phyloP scores from a whole-genome alignment of 2,888 invertebrate species.

The Nineta flava region DNA sequence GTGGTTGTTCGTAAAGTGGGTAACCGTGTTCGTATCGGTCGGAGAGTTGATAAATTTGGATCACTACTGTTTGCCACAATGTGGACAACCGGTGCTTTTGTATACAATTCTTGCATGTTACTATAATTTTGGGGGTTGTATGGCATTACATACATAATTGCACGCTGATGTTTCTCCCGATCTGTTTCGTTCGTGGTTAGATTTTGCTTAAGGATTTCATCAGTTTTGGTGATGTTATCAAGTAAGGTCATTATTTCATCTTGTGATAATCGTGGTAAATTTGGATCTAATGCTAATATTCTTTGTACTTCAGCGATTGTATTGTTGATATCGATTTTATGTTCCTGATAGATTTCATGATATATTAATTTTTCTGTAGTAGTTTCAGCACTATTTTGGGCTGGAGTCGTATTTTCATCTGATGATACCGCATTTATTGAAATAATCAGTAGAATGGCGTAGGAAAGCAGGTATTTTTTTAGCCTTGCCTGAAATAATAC shows the following conservation, averaged over 20 bases:
- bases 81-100: constrained; percentile 45
- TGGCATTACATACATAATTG: constrained; percentile 50
- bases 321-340: constrained; percentile 34
- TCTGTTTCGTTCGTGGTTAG: constrained; percentile 16
- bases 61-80: constrained; percentile 27
- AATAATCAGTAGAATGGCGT: too few species aligned
- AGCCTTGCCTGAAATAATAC: too few species aligned
- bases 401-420: too few species aligned
- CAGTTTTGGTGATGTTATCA: constrained; percentile 44
- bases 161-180: constrained; percentile 29
- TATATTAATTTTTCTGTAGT: too few species aligned
- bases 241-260: constrained; percentile 49
- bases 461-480: too few species aligned
- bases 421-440: too few species aligned
- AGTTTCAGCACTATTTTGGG: too few species aligned
- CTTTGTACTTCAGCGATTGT: constrained; percentile 52
- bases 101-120: constrained; percentile 44
- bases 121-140: constrained; percentile 40
- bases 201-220: constrained; percentile 22
- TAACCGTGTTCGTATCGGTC: constrained; percentile 13
- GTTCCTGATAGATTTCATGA: constrained; percentile 9
- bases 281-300: constrained; percentile 40
- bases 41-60: constrained; percentile 8
- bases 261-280: constrained; percentile 44
- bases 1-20: constrained; percentile 17